phyloP scores from a whole-genome alignment of 2,113 vertebrate species.

The Tauraco erythrolophus region DNA sequence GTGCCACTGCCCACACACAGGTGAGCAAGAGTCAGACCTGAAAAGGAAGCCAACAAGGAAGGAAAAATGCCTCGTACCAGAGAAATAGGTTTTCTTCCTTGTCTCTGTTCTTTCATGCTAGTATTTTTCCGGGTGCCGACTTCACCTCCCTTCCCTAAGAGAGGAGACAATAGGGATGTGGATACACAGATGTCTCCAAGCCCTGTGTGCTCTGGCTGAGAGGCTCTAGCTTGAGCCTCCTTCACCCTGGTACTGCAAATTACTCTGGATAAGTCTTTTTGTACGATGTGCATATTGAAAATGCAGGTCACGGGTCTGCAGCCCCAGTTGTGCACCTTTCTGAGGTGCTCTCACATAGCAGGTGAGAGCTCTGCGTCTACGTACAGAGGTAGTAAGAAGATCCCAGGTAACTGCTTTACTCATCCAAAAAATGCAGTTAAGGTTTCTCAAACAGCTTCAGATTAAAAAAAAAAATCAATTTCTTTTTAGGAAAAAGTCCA shows the following conservation, averaged over 20 bases:
- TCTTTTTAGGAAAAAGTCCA: background rate
- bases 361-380: background rate
- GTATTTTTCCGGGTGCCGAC: background rate
- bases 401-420: background rate
- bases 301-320: background rate
- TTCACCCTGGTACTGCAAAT: background rate
- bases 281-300: background rate
- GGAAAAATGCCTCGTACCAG: background rate
- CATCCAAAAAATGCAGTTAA: background rate
- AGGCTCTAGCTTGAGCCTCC: background rate
- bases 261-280: background rate
- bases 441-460: background rate
- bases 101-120: background rate
- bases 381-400: background rate
- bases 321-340: background rate
- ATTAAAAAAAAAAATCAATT: background rate
- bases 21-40: background rate
- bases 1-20: background rate
- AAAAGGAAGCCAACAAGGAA: background rate
- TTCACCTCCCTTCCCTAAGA: background rate
- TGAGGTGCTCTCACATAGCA: background rate
- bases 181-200: background rate
- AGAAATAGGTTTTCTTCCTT: background rate
- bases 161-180: no score
- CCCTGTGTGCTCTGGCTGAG: background rate